Conservation (phyloP, 2,888 invertebrate genomes). For the Sinelater perroti region DNA sequence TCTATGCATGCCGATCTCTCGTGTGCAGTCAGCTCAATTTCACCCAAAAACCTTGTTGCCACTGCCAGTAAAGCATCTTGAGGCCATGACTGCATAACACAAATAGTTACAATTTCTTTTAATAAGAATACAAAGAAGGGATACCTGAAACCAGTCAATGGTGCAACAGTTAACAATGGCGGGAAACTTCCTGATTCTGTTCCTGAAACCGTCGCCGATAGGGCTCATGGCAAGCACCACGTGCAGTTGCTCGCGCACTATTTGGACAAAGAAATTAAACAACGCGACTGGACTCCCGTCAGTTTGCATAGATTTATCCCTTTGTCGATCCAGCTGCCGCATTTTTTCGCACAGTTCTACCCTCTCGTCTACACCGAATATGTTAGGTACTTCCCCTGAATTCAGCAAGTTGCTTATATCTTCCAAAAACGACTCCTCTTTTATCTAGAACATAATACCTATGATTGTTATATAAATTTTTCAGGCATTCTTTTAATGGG, state of each 20-base stretch:
- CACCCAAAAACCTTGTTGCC: slow-evolving; percentile 81
- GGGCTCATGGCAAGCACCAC: slow-evolving; percentile 90
- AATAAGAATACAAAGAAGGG: background rate
- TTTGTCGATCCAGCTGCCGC: slow-evolving; percentile 87
- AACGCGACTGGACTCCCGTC: slow-evolving; percentile 91
- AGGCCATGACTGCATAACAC: slow-evolving; percentile 80
- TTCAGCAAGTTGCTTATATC: slow-evolving; percentile 93
- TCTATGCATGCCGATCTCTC: slow-evolving; percentile 83
- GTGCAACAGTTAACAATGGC: slow-evolving; percentile 94
- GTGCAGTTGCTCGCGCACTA: slow-evolving; percentile 90
- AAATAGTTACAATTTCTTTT: background rate
- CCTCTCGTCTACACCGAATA: slow-evolving; percentile 86
- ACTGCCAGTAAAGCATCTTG: slow-evolving; percentile 91
- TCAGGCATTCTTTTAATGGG: no score
- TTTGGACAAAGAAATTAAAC: slow-evolving; percentile 89
- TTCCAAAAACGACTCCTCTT: slow-evolving; percentile 92
- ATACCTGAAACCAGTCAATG: slow-evolving; percentile 92
- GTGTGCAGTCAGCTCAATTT: slow-evolving; percentile 77
- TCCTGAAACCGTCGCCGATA: slow-evolving; percentile 85
- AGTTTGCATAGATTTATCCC: slow-evolving; percentile 86
- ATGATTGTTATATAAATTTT: no score
- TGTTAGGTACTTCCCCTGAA: slow-evolving; percentile 92
- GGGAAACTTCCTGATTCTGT: slow-evolving; percentile 88
- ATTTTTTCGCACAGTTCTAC: slow-evolving; percentile 93
- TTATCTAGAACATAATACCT: slow-evolving; percentile 81